Percentiles rank a stretch among this genome's conserved stretches.
Conservation (phyloP, 2,888 invertebrate species). For the Acrobasis consociella region DNA sequence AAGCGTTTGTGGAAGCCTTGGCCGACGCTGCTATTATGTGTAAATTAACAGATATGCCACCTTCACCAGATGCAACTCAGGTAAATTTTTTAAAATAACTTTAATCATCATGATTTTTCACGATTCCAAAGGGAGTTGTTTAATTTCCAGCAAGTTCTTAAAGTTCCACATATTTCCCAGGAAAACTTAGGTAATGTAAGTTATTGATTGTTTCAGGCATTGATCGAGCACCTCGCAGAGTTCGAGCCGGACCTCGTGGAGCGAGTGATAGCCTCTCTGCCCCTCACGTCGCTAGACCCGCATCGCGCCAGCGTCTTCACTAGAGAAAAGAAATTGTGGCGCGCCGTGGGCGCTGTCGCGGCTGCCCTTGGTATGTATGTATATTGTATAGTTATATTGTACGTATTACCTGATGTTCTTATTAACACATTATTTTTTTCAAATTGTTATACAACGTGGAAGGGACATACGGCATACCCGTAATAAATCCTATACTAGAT, state of each 20-base stretch:
- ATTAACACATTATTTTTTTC: too few relatives aligned
- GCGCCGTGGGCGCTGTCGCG: slow-evolving; percentile 70
- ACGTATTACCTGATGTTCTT: too few relatives aligned
- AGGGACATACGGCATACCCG: too few relatives aligned
- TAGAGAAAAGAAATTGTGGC: slow-evolving; percentile 63
- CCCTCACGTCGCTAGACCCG: slow-evolving; percentile 69
- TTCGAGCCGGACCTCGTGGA: slow-evolving; percentile 86
- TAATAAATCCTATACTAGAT: too few relatives aligned
- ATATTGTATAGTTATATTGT: too few relatives aligned
- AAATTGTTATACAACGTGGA: too few relatives aligned
- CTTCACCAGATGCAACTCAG: slow-evolving; percentile 83
- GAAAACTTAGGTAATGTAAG: not conserved
- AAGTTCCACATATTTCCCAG: too few relatives aligned
- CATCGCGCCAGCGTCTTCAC: slow-evolving; percentile 73
- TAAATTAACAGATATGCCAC: slow-evolving; percentile 80
- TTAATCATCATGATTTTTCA: not conserved
- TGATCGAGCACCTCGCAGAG: slow-evolving; percentile 85
- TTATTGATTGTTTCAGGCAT: slow-evolving; percentile 58
- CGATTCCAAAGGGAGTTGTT: too few relatives aligned
- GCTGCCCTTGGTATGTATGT: slow-evolving; percentile 59
- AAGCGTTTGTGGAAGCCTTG: slow-evolving; percentile 83
- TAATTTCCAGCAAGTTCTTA: too few relatives aligned
- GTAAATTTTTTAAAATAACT: slow-evolving; percentile 38
- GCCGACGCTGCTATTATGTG: slow-evolving; percentile 86
- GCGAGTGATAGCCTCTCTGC: slow-evolving; percentile 83